Conservation (phyloP, 1,140 invertebrate genomes). For the Neodiprion virginianus region DNA sequence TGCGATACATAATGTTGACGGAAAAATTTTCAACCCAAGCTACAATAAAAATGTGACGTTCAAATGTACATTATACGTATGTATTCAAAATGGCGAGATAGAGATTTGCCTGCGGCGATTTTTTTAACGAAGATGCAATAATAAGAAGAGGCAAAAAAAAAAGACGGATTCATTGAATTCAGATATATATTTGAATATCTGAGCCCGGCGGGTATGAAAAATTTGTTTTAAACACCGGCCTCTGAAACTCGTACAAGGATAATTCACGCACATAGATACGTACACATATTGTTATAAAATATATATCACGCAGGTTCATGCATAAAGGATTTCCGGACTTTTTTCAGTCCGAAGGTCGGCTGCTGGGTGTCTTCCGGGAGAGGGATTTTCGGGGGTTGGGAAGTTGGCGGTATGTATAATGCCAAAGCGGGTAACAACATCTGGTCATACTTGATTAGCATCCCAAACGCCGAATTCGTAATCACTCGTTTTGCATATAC, state of each 20-base stretch:
- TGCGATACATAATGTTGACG: too few species aligned
- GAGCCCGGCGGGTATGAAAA: too few species aligned
- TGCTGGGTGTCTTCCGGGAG: neutral
- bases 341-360: constrained; percentile 1
- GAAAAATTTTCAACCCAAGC: too few species aligned
- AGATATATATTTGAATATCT: too few species aligned
- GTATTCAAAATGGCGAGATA: too few species aligned
- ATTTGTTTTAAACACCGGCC: too few species aligned
- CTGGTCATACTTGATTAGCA: neutral
- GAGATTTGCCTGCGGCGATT: too few species aligned
- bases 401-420: neutral
- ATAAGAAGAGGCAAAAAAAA: too few species aligned
- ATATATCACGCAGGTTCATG: neutral
- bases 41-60: too few species aligned
- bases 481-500: neutral
- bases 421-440: neutral
- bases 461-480: constrained; percentile 7
- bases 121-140: too few species aligned
- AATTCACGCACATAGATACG: neutral
- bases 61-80: too few species aligned
- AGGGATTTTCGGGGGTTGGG: neutral
- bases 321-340: constrained; percentile 1
- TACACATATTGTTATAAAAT: neutral
- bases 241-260: neutral
- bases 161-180: too few species aligned